Conservation (phyloP, 2,113 vertebrate species). For the Sclerurus mexicanus region DNA sequence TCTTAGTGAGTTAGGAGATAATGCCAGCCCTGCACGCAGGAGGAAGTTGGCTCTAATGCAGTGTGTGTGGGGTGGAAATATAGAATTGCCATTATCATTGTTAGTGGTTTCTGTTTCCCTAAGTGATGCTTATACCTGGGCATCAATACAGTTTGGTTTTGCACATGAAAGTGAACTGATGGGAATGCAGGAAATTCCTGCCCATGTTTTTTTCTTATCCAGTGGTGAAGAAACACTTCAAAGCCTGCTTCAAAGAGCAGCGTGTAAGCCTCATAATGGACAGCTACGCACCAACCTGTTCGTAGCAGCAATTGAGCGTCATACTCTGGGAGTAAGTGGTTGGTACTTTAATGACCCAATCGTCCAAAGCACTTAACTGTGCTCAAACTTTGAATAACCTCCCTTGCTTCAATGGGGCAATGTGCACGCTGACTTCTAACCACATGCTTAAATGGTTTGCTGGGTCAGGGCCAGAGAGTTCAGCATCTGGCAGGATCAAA, state of each 20-base stretch:
- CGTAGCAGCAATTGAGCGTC: not conserved
- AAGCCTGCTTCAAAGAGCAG: not conserved
- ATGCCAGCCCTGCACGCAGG: not conserved
- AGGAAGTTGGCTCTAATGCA: not conserved
- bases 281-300: not conserved
- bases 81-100: not conserved
- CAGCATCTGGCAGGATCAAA: not conserved
- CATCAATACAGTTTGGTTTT: not conserved
- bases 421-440: not conserved
- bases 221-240: slow-evolving; percentile 4
- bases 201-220: not conserved
- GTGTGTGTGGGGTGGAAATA: not conserved
- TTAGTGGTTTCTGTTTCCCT: not conserved
- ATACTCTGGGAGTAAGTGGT: not conserved
- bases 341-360: slow-evolving; percentile 20
- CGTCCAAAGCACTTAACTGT: not conserved
- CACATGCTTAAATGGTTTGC: not conserved
- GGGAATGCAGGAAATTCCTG: not conserved
- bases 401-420: not conserved
- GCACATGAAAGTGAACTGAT: not conserved
- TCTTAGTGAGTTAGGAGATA: not conserved
- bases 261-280: not conserved
- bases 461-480: slow-evolving; percentile 10
- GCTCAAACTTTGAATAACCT: slow-evolving; percentile 25
- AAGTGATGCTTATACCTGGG: not conserved